These are phyloP conservation scores for Stichodactyla mertensii DNA, from an alignment of 64 coral and sea anemone species.

Conservation along the genomic window DNA sequence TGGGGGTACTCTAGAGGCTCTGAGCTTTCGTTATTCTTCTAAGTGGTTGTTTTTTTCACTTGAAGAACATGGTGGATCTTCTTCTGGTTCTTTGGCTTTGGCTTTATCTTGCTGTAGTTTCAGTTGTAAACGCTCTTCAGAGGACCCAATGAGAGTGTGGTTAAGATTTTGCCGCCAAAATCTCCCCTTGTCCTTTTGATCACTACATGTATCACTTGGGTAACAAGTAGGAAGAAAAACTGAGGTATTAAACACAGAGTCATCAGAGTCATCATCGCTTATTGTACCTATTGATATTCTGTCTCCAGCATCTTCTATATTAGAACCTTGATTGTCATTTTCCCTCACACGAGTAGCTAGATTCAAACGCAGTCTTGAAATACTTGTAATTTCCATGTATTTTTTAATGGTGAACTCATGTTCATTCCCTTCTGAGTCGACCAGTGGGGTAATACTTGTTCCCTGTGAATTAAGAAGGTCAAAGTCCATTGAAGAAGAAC, in stretches of 20 bases:
- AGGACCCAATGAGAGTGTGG: neutral
- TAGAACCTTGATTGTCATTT: neutral
- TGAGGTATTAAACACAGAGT: neutral
- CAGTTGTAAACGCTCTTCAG: slow-evolving; percentile 2
- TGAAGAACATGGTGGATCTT: neutral
- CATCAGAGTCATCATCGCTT: neutral
- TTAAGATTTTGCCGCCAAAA: neutral
- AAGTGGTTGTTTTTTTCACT: neutral
- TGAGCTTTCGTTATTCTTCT: slow-evolving; percentile 3
- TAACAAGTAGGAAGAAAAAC: neutral
- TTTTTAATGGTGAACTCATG: slow-evolving; percentile 3
- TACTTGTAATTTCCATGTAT: slow-evolving; percentile 2
- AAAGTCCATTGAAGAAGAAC: slow-evolving; percentile 5
- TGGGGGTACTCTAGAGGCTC: slow-evolving; percentile 14
- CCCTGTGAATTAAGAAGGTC: slow-evolving; percentile 22
- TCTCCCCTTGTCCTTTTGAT: neutral
- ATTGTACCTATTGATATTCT: neutral
- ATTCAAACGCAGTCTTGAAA: slow-evolving; percentile 27
- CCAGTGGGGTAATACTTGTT: neutral
- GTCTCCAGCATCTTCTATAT: neutral
- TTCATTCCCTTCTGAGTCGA: slow-evolving; percentile 1
- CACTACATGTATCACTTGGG: neutral
- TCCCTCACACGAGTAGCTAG: neutral
- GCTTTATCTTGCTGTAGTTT: slow-evolving; percentile 5
- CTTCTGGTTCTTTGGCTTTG: slow-evolving; percentile 12